Evolutionary conservation across 2,113 vertebrate genomes (phyloP).

Genomic region (Tachysurus fulvidraco): DNA sequence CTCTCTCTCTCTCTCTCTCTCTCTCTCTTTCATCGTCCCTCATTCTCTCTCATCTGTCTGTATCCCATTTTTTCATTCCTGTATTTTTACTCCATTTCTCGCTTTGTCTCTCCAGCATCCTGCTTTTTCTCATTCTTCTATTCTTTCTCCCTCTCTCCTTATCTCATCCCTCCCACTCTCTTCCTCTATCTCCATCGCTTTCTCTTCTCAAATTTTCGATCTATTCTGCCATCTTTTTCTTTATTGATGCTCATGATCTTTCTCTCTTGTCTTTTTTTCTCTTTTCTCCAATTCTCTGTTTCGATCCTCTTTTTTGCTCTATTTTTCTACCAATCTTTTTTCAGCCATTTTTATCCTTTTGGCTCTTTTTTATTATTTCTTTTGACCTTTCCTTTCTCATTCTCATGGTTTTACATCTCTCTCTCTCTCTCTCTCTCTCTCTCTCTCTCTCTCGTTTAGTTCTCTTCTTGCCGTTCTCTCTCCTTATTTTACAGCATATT

Average conservation of each 20-base stretch:
- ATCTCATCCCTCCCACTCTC: background rate
- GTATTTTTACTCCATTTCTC: background rate
- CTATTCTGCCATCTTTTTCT: background rate
- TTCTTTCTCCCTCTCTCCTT: background rate
- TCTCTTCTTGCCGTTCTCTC: background rate
- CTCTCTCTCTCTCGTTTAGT: background rate
- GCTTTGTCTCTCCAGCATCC: background rate
- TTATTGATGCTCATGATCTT: background rate
- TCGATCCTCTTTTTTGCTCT: background rate
- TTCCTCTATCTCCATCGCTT: background rate
- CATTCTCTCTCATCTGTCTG: background rate
- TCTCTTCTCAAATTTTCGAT: background rate
- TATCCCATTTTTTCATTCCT: background rate
- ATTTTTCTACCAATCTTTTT: background rate
- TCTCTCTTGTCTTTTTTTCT: background rate
- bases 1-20: background rate
- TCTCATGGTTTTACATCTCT: background rate
- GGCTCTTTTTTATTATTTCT: background rate
- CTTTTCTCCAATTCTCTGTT: too few relatives aligned
- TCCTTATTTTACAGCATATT: background rate
- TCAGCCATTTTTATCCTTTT: background rate
- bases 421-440: background rate
- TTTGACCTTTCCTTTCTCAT: background rate
- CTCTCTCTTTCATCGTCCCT: too few relatives aligned
- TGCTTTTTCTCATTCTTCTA: background rate